phyloP scores from a whole-genome alignment of 2,797 vertebrate species.

The Labeo calbasu region DNA sequence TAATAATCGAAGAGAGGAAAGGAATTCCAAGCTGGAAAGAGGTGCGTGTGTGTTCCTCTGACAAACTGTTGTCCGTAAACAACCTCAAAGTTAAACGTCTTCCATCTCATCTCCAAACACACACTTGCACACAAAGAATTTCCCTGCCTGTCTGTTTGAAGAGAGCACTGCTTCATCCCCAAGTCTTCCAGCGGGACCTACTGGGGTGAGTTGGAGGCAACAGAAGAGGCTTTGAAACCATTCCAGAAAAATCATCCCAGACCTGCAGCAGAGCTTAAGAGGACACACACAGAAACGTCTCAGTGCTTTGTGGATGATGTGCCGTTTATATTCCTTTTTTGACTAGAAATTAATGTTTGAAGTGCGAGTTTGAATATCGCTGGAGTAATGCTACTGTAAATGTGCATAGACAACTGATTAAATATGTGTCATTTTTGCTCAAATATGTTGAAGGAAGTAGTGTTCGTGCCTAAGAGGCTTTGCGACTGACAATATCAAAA shows the following conservation, averaged over 20 bases:
- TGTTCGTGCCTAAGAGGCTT: not conserved
- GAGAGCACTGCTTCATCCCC: slow-evolving; percentile 49
- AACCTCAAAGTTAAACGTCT: slow-evolving; percentile 58
- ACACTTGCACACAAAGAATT: slow-evolving; percentile 37
- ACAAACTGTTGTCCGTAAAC: slow-evolving; percentile 56
- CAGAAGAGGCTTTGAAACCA: slow-evolving; percentile 56
- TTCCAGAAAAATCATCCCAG: slow-evolving; percentile 51
- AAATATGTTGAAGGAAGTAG: not conserved
- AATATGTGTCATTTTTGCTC: slow-evolving; percentile 7
- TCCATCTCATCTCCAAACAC: slow-evolving; percentile 55
- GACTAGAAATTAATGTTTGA: slow-evolving; percentile 28
- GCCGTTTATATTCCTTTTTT: slow-evolving; percentile 13
- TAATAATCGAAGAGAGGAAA: slow-evolving; percentile 27
- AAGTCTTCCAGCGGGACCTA: slow-evolving; percentile 55
- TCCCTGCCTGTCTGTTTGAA: slow-evolving; percentile 49
- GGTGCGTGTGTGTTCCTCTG: slow-evolving; percentile 24
- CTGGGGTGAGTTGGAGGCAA: slow-evolving; percentile 53
- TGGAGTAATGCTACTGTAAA: slow-evolving; percentile 20
- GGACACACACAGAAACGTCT: slow-evolving; percentile 44
- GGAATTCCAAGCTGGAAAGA: slow-evolving; percentile 20
- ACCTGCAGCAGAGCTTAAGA: slow-evolving; percentile 52
- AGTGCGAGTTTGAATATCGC: not conserved
- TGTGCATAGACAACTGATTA: slow-evolving; percentile 8
- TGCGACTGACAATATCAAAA: not conserved
- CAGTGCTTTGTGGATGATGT: slow-evolving; percentile 42